phyloP scores from a whole-genome alignment of 2,113 vertebrate genomes.

The Plotosus lineatus region DNA sequence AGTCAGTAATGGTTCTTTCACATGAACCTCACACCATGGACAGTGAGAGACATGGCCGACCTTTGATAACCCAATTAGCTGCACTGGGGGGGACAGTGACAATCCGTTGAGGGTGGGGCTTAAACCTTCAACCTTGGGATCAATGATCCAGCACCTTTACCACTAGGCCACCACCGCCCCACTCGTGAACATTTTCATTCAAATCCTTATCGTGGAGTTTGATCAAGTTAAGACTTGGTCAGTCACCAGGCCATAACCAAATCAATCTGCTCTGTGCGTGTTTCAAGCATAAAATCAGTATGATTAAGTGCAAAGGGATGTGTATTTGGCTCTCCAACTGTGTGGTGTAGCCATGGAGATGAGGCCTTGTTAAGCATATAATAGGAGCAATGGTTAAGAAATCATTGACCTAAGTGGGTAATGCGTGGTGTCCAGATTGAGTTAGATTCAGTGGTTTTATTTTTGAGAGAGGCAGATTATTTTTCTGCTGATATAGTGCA shows the following conservation, averaged over 20 bases:
- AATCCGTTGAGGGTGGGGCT: too few species aligned
- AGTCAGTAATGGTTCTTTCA: too few species aligned
- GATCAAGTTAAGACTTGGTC: background rate
- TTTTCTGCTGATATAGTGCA: background rate
- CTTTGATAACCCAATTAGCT: too few species aligned
- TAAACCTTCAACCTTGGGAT: too few species aligned
- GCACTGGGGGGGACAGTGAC: too few species aligned
- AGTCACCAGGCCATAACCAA: background rate
- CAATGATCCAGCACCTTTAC: too few species aligned
- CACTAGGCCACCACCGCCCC: too few species aligned
- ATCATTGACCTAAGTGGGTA: background rate
- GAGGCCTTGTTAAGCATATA: background rate
- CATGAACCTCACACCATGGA: too few species aligned
- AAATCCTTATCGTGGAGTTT: background rate
- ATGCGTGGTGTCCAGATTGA: background rate
- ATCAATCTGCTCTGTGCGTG: background rate
- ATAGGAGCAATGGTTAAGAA: background rate
- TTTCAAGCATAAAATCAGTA: background rate
- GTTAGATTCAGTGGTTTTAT: background rate
- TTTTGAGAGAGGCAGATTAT: background rate
- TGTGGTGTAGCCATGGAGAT: background rate
- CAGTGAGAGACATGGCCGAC: too few species aligned
- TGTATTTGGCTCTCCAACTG: background rate
- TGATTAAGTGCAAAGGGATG: too few species aligned
- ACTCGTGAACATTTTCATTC: background rate